Base-by-base conservation (phyloP, 1,140 invertebrate species). In the Saccostrea echinata region DNA sequence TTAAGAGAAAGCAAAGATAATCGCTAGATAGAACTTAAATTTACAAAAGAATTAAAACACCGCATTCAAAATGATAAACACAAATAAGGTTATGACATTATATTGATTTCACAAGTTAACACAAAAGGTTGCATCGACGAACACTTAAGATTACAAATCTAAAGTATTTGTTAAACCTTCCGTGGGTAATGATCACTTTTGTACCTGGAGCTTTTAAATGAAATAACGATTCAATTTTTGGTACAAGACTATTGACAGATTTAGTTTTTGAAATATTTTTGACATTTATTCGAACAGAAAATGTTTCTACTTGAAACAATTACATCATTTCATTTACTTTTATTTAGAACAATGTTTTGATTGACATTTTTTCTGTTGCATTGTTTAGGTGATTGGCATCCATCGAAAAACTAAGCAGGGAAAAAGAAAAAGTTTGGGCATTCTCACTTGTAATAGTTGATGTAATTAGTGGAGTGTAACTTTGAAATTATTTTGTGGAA, bases 51-150 rank as follows among this genome's bases (percentile, higher is more conserved):
- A 21, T 61, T 21, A 61, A n/a, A 61, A 61, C 55, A n/a, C 55
- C 21, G n/a, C 8, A 61, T 61, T 21, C n/a, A 61, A 61, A 21
- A 61, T 61, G 55, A 61, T 16, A 61, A 61, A 61, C 55, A 61
- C 55, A 61, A 61, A 21, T 61, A 61, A 61, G 55, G n/a, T 61
- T 61, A 61, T 61, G 55, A 61, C 55, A 61, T 61, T 21, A 61
- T 43, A 43, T 61, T n/a, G 55, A 61, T 61, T 61, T 61, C 55
- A 61, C 18, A n/a, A 61, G n/a, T 18, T 21, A 21, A 61, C 55
- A 61, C 55, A 61, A 61, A 61, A 8, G n/a, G 55, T 6, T 18
- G 55, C 55, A 61, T 61, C n/a, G 55, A 61, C 55, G 4, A 21
- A n/a, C 55, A 61, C 55, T 61, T 21, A 21, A 61, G 55, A 61